Percentiles rank a stretch among this genome's conserved stretches.
Evolutionary conservation across 1,140 invertebrate species (phyloP).

Genomic region (Drosophila rufa): DNA sequence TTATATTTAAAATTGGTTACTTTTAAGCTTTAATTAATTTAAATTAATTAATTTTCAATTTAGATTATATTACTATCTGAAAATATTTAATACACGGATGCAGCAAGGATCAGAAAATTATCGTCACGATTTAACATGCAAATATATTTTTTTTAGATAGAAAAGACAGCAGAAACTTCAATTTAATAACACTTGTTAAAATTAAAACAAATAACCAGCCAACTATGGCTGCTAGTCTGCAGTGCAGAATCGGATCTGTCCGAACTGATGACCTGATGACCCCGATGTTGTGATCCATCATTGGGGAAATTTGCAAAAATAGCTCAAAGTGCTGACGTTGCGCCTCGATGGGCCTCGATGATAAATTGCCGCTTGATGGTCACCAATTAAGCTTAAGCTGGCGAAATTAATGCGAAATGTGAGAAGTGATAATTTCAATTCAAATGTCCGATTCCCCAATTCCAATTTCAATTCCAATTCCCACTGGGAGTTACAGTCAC

Average conservation of each 20-base stretch:
- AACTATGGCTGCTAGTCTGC: not conserved
- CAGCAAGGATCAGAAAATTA: not conserved
- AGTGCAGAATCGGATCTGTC: constrained; percentile 11
- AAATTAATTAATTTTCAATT: not conserved
- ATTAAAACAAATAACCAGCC: too few species aligned
- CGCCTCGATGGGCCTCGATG: constrained; percentile 5
- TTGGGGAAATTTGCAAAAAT: constrained; percentile 13
- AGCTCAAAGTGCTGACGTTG: not conserved
- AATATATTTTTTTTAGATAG: not conserved
- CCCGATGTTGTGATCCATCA: constrained; percentile 7
- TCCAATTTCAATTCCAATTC: constrained; percentile 27
- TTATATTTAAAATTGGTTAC: too few species aligned
- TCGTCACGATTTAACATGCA: not conserved
- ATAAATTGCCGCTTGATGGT: constrained; percentile 68
- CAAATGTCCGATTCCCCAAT: constrained; percentile 18
- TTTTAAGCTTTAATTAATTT: not conserved
- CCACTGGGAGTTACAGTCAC: constrained; percentile 16
- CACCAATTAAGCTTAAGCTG: constrained; percentile 66
- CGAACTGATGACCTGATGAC: constrained; percentile 27
- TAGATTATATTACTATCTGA: not conserved
- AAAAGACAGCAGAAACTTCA: not conserved
- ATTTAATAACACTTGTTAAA: not conserved
- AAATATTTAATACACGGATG: not conserved
- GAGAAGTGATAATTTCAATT: constrained; percentile 35
- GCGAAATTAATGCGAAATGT: constrained; percentile 58